Base-by-base conservation (phyloP, 2,797 vertebrate species). In the Neostethus bicornis region DNA sequence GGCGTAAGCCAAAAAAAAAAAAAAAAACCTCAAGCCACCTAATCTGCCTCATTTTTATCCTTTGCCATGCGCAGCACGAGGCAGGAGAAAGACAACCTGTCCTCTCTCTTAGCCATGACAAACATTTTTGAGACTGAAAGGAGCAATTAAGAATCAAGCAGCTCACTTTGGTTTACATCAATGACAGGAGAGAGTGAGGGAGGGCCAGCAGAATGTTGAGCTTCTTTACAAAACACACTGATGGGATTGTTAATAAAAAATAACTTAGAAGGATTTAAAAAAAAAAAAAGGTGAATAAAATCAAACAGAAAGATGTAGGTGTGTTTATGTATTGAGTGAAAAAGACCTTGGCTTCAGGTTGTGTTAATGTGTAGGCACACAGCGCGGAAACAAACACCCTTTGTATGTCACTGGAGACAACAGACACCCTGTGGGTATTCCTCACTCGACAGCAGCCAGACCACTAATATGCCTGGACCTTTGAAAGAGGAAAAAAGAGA, bases 181-280 rank as follows among this genome's bases (percentile, higher is more conserved):
- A 54, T 54, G 65, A 61, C 51, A 54, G 7, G 10, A 47, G 10
- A 28, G 53, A 53, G 32, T 29, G 37, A 21, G 17, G 21, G 35
- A 20, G 2, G 41, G 66, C 24, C 52, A 61, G 66, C 38, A 64
- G 54, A 43, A 42, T 1, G n/a, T 17, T 26, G 61, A 74, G 51
- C 42, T 20, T 28, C 28, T 69, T 75, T 83, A 62, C 78, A 66
- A 79, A 63, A 45, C 43, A 55, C 54, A 48, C 49, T 73, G 72
- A 80, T 73, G 20, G 51, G 16, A 45, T 61, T 72, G n/a, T n/a
- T n/a, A n/a, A n/a, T 50, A 53, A 17, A 43, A 1, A 23, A 39
- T 60, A 50, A 42, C 35, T 51, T 47, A 24, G 29, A 59, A 14
- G 34, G 34, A 34, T 34, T 31, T 17, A 41, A 17, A 13, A 9